These are phyloP conservation scores for Leuctra nigra DNA, from an alignment of 2,888 invertebrate species.

Conservation along the genomic window DNA sequence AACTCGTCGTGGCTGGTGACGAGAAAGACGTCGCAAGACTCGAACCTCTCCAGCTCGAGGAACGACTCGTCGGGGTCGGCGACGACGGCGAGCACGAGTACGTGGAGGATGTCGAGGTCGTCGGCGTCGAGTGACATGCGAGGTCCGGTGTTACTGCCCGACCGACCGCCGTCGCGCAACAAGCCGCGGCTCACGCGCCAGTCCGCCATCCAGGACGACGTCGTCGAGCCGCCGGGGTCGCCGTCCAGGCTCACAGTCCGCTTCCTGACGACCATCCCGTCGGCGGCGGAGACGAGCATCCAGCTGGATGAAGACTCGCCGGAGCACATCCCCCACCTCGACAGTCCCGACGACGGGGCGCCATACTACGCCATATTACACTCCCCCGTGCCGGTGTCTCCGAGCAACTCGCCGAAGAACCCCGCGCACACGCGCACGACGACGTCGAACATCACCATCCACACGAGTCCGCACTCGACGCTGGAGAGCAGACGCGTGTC, in stretches of 20 bases:
- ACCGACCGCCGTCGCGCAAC: conserved; percentile 36
- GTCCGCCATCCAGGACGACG: conserved; percentile 68
- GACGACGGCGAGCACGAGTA: conserved; percentile 83
- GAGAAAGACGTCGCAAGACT: conserved; percentile 88
- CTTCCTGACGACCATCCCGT: conserved; percentile 64
- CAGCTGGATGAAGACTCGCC: conserved; percentile 49
- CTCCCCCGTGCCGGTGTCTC: conserved; percentile 31
- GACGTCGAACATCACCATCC: conserved; percentile 24
- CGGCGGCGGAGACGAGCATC: conserved; percentile 64
- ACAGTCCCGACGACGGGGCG: conserved; percentile 1
- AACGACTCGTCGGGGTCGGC: conserved; percentile 88
- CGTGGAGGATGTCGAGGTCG: conserved; percentile 82
- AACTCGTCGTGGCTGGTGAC: conserved; percentile 86
- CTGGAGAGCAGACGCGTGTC: neutral
- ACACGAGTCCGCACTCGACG: conserved; percentile 23
- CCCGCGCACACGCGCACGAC: too few species aligned
- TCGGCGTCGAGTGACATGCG: conserved; percentile 57
- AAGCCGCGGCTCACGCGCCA: conserved; percentile 76
- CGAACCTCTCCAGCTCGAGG: conserved; percentile 80
- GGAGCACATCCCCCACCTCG: conserved; percentile 3
- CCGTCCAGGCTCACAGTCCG: conserved; percentile 50
- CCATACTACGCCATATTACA: conserved; percentile 33
- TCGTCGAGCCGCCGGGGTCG: conserved; percentile 52
- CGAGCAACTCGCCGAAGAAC: conserved; percentile 27
- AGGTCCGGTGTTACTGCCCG: conserved; percentile 27